Base-by-base conservation (phyloP, 2,113 vertebrate species). In the Mastomys natalensis region DNA sequence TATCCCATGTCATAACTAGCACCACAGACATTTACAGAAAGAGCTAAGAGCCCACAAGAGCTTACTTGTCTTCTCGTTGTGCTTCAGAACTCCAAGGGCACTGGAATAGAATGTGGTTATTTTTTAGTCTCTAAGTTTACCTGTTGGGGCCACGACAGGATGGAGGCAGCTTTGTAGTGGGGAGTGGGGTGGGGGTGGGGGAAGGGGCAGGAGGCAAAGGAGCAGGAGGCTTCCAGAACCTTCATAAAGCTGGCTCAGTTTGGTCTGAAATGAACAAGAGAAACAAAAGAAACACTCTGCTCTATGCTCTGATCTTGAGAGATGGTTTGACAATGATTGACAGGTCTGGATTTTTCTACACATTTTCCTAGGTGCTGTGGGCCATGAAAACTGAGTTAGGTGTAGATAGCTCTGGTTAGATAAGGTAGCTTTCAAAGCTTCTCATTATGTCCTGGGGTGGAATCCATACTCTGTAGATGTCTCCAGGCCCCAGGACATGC, bases 191-290 rank as follows among this genome's bases (percentile, higher is more conserved):
- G n/a, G 73, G 24, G 55, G 5, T 26, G 7, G 37, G 4, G 29
- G 64, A 0, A 29, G 9, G 62, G 26, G 24, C 3, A 29, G 26
- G 62, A 7, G 22, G 60, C 1, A 2, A 22, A 77, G 37, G 40
- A 3, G 62, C 77, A 87, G 29, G 21, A 64, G 11, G 55, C 5
- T 51, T 37, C 51, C 17, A 81, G 16, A 17, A 64, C 26, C 76
- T 84, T 88, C 43, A 13, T 90, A 70, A 58, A 26, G 37, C 6
- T 70, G 62, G 58, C 24, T 96, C 5, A 80, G 2, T 55, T 92
- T 78, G 68, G 24, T 73, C 74, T 92, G n/a, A 90, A 62, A 74
- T 40, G 34, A 76, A 87, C 26, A 72, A 48, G 93, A 89, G 77
- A 80, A 89, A 82, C 22, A 17, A n/a, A 82, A 89, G 43, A 84